Evolutionary conservation across 1,140 invertebrate species (phyloP).

Genomic region (Anthonomus grandis): DNA sequence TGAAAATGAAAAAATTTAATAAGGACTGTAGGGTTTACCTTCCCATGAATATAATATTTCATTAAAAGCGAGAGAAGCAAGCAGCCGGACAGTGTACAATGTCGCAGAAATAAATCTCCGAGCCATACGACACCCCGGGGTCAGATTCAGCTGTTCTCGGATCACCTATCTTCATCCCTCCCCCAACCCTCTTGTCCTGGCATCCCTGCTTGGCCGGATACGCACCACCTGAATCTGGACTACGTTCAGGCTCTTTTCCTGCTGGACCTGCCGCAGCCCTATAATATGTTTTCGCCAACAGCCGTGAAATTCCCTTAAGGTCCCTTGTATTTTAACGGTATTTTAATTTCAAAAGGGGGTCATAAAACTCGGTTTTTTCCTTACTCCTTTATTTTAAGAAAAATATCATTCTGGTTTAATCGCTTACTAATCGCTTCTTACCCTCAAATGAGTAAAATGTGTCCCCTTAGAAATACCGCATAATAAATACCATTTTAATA

Average conservation of each 20-base stretch:
- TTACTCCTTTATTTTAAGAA: too few species aligned
- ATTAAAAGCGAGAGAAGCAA: constrained; percentile 40
- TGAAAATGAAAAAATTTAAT: too few species aligned
- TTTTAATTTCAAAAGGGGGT: constrained; percentile 16
- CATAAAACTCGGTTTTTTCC: too few species aligned
- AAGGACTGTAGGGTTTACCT: too few species aligned
- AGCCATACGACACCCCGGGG: constrained; percentile 43
- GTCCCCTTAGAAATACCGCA: too few species aligned
- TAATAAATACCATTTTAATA: constrained; percentile 21
- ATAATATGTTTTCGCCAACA: constrained; percentile 18
- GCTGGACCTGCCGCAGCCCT: constrained; percentile 24
- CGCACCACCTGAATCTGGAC: constrained; percentile 26
- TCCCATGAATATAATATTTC: constrained; percentile 50
- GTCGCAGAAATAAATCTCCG: constrained; percentile 46
- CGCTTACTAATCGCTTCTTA: too few species aligned
- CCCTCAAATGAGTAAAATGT: too few species aligned
- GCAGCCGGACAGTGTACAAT: constrained; percentile 29
- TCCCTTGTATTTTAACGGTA: constrained; percentile 19
- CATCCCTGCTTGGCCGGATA: constrained; percentile 23
- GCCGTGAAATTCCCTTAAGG: constrained; percentile 25
- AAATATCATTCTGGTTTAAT: not conserved
- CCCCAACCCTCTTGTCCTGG: too few species aligned
- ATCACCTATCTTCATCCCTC: constrained; percentile 35
- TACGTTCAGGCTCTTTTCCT: constrained; percentile 11
- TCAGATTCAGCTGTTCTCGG: constrained; percentile 45